Conservation (phyloP, 2,797 vertebrate genomes). For the Coreius guichenoti region DNA sequence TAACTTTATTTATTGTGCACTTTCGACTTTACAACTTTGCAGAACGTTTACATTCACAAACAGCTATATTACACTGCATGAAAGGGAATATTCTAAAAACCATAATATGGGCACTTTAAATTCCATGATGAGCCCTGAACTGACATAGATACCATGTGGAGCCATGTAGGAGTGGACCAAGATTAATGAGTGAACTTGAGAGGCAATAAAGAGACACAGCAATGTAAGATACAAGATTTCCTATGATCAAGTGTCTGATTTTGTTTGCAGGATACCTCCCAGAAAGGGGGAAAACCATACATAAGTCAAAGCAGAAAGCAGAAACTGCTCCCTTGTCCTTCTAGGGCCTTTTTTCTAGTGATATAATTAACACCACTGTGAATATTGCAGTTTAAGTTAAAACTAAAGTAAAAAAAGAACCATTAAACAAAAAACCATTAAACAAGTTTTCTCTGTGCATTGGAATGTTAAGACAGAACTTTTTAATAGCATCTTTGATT, state of each 20-base stretch:
- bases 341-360: not conserved
- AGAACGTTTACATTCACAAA: too few relatives aligned
- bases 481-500: not conserved
- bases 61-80: too few relatives aligned
- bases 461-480: not conserved
- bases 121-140: not conserved
- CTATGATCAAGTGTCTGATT: not conserved
- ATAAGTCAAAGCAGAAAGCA: conserved; percentile 2
- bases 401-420: not conserved
- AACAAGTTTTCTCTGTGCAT: too few relatives aligned
- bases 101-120: not conserved
- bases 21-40: too few relatives aligned
- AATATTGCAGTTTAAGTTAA: not conserved
- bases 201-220: not conserved
- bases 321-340: not conserved
- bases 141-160: conserved; percentile 1
- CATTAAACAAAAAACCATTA: too few relatives aligned
- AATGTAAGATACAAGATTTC: not conserved
- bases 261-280: not conserved
- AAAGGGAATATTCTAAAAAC: too few relatives aligned
- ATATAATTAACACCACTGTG: not conserved
- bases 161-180: conserved; percentile 21
- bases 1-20: too few relatives aligned
- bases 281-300: not conserved
- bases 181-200: not conserved